Base-by-base conservation (phyloP, 2,113 vertebrate genomes). In the Murina feae region DNA sequence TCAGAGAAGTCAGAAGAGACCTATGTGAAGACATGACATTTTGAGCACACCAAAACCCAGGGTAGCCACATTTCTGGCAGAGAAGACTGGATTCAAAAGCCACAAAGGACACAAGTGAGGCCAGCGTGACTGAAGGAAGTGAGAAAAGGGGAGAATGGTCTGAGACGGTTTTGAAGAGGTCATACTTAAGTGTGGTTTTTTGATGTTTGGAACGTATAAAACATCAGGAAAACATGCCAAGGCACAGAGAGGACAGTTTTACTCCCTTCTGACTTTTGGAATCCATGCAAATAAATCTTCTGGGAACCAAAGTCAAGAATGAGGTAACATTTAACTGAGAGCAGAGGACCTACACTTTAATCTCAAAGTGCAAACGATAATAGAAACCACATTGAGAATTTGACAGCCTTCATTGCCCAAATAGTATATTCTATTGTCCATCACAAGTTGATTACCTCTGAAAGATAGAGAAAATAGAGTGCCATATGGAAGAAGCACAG, bases 391-490 rank as follows among this genome's bases (percentile, higher is more conserved):
- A 75, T 0, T 21, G 58, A 82, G 65, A 91, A 75, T 91, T 51
- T 96, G 65, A 83, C 80, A 94, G 55, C 47, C 14, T 91, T 65
- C 86, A 55, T 91, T 44, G 16, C 47, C 49, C 95, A 86, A 86
- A 91, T 1, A 71, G 51, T 65, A 30, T 83, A 53, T 74, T 81
- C 63, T 83, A 35, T 75, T 83, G 79, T 83, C 92, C n/a, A 79
- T 21, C 37, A 28, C 75, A 76, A 87, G 49, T 51, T 90, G 87
- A 94, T 95, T 86, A 91, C 58, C 74, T 93, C 87, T 76, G 81
- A 87, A 92, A 35, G 51, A 89, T 28, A 53, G 0, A 95, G 84
- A 95, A 93, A 95, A 93, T 79, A 94, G 63, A 58, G 16, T 12
- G 1, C 58, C 85, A 71, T 84, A 58, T 76, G 37, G 79, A 91